A percentile compares a stretch with the other conserved stretches of the same genome.
These are phyloP conservation scores for Narcine bancroftii DNA, from an alignment of 2,113 vertebrate genomes.

Conservation along the genomic window DNA sequence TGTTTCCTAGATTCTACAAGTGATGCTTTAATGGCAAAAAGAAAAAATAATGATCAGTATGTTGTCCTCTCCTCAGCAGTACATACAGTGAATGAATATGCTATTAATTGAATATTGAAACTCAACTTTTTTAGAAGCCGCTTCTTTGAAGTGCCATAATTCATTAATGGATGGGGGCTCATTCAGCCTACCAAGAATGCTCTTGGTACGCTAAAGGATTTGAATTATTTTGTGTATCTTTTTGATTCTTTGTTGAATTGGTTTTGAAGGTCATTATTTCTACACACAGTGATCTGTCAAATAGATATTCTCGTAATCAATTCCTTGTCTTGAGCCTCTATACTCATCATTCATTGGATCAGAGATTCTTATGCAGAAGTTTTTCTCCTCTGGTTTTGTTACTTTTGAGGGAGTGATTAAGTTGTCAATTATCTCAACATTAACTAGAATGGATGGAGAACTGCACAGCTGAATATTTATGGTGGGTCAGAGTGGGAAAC, in stretches of 20 bases:
- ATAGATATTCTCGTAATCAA: background rate
- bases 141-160: background rate
- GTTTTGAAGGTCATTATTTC: background rate
- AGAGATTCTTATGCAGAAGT: background rate
- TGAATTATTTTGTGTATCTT: background rate
- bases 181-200: background rate
- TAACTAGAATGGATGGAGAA: background rate
- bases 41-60: background rate
- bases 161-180: background rate
- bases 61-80: background rate
- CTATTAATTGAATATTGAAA: background rate
- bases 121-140: background rate
- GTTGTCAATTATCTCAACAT: background rate
- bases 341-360: background rate
- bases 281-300: background rate
- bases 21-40: background rate
- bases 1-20: background rate
- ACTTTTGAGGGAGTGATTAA: slow-evolving; percentile 1
- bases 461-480: slow-evolving; percentile 8
- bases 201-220: background rate
- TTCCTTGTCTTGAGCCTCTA: background rate
- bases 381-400: background rate
- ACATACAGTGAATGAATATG: background rate
- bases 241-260: background rate
- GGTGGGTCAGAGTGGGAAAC: background rate